Conservation (phyloP, 2,797 vertebrate genomes). For the Acipenser ruthenus region DNA sequence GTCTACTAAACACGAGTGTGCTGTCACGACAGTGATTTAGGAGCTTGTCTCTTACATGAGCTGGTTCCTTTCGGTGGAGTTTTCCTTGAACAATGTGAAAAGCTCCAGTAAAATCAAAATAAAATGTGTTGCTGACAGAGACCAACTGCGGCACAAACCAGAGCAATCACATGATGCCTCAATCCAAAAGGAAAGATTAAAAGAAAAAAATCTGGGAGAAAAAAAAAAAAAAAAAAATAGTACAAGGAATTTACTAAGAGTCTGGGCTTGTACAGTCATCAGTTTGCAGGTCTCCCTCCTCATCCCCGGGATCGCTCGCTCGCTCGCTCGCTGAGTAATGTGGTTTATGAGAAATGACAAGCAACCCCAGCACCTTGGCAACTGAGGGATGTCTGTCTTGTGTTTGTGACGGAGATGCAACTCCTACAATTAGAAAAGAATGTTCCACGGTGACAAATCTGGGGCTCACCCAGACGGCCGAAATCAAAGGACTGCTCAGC, state of each 20-base stretch:
- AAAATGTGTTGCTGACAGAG: slow-evolving; percentile 9
- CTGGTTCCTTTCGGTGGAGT: background rate
- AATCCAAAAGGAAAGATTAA: background rate
- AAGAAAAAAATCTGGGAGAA: background rate
- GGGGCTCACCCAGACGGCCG: slow-evolving; percentile 6
- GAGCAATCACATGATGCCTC: background rate
- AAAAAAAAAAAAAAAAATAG: background rate
- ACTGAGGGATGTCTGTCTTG: slow-evolving; percentile 16
- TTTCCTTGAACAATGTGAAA: background rate
- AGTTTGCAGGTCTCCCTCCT: background rate
- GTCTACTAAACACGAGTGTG: too few relatives aligned
- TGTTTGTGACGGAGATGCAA: slow-evolving; percentile 1
- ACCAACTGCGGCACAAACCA: slow-evolving; percentile 8
- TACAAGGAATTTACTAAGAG: background rate
- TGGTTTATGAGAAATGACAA: slow-evolving; percentile 11
- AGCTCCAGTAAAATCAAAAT: background rate
- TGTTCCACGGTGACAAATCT: slow-evolving; percentile 15
- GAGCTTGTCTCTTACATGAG: background rate
- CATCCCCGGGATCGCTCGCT: slow-evolving; percentile 3
- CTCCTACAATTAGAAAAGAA: slow-evolving; percentile 2
- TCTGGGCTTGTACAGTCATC: background rate
- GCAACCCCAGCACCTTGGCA: background rate
- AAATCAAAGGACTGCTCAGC: background rate
- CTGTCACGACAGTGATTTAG: too few relatives aligned
- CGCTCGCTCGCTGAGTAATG: slow-evolving; percentile 5